A percentile compares a stretch with the other conserved stretches of the same genome.
These are phyloP conservation scores for Tarsius wallacei DNA, from an alignment of 2,797 vertebrate species.

Conservation along the genomic window DNA sequence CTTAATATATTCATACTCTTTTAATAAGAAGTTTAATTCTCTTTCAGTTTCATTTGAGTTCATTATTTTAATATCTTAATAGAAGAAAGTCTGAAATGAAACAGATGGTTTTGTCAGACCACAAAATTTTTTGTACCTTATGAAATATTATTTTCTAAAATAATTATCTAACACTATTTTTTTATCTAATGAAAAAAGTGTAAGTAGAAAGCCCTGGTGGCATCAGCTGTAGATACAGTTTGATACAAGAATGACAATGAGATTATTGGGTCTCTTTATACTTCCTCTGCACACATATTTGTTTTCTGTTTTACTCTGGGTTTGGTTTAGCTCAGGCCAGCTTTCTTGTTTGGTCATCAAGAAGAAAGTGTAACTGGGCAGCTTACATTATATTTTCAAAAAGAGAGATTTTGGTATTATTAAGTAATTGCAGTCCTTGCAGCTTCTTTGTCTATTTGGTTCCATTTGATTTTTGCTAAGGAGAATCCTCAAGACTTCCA, in stretches of 20 bases:
- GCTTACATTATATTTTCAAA: no score
- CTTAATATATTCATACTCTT: background rate
- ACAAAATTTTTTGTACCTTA: background rate
- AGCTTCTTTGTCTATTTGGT: background rate
- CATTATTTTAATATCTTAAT: background rate
- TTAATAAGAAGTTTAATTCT: background rate
- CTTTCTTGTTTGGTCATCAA: background rate
- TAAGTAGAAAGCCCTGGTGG: background rate
- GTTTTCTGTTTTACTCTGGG: background rate
- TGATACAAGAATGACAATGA: background rate
- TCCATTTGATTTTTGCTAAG: background rate
- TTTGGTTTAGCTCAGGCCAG: background rate
- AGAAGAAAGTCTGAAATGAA: background rate
- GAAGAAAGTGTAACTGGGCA: background rate
- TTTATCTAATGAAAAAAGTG: background rate
- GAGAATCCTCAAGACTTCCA: no score
- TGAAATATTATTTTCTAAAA: constrained; percentile 9
- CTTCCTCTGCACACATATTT: accelerated
- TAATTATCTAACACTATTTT: background rate
- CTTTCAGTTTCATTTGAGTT: background rate
- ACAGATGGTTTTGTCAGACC: background rate
- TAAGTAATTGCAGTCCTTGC: background rate
- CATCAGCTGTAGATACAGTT: background rate
- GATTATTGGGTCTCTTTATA: accelerated
- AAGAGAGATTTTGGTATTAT: background rate